Evolutionary conservation across 2,797 vertebrate species (phyloP).

Genomic region (Leptodactylus fallax): DNA sequence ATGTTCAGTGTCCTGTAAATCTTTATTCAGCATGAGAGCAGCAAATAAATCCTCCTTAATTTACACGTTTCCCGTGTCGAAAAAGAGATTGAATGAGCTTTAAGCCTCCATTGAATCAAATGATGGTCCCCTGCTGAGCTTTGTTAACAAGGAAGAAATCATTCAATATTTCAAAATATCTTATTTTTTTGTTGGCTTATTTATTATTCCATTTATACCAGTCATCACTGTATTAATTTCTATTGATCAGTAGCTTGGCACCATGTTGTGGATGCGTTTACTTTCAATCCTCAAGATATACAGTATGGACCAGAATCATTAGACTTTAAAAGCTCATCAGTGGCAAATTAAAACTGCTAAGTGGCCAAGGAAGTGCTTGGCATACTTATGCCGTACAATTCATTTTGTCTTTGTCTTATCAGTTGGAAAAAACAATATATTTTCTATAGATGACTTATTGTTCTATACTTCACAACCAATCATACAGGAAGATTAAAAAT

Average conservation of each 20-base stretch:
- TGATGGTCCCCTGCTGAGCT: neutral
- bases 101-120: constrained; percentile 2
- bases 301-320: neutral
- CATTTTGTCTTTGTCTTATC: neutral
- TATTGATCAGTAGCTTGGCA: neutral
- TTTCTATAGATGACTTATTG: neutral
- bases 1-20: constrained; percentile 1
- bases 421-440: neutral
- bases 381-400: neutral
- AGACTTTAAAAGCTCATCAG: neutral
- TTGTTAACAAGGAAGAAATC: neutral
- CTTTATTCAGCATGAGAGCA: constrained; percentile 13
- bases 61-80: neutral
- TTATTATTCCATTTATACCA: neutral
- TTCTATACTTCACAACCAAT: too few species aligned
- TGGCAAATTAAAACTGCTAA: neutral
- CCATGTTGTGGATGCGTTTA: neutral
- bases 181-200: neutral
- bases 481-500: too few species aligned
- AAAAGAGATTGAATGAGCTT: neutral
- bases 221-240: neutral
- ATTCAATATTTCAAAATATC: neutral
- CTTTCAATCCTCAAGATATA: neutral
- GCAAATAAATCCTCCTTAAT: constrained; percentile 13
- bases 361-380: neutral